Conservation (phyloP, 2,888 invertebrate genomes). For the Diaprepes abbreviatus region DNA sequence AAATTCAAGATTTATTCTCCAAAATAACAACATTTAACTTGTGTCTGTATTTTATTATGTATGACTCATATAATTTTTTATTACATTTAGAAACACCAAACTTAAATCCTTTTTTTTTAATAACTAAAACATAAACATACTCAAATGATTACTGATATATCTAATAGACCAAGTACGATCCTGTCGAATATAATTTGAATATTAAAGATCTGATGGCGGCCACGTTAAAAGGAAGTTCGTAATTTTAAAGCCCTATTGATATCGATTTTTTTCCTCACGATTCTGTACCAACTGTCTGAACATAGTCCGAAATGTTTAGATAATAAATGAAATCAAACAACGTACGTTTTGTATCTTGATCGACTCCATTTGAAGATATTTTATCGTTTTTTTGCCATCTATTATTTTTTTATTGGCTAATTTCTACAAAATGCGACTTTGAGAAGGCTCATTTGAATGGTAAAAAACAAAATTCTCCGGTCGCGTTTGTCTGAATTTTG, state of each 20-base stretch:
- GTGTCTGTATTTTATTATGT: too few relatives aligned
- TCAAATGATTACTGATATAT: not conserved
- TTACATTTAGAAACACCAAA: too few relatives aligned
- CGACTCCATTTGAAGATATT: not conserved
- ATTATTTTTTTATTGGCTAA: not conserved
- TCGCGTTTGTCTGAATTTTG: too few relatives aligned
- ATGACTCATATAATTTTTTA: too few relatives aligned
- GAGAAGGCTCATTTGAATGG: too few relatives aligned
- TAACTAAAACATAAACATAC: too few relatives aligned
- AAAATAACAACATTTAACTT: too few relatives aligned
- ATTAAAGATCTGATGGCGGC: conserved; percentile 22
- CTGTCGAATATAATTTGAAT: conserved; percentile 13
- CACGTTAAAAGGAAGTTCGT: conserved; percentile 16
- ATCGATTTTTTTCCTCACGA: conserved; percentile 20
- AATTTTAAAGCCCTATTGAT: conserved; percentile 18
- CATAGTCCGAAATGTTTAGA: conserved; percentile 18
- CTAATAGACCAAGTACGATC: not conserved
- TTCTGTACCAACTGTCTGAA: conserved; percentile 9
- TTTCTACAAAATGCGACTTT: too few relatives aligned
- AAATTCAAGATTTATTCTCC: too few relatives aligned
- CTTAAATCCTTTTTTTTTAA: too few relatives aligned
- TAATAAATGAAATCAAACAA: conserved; percentile 15
- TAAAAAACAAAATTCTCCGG: too few relatives aligned
- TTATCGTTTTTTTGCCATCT: conserved; percentile 1
- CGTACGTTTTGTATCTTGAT: not conserved